Base-by-base conservation (phyloP, 1,140 invertebrate species). In the Drosophila dunni region DNA sequence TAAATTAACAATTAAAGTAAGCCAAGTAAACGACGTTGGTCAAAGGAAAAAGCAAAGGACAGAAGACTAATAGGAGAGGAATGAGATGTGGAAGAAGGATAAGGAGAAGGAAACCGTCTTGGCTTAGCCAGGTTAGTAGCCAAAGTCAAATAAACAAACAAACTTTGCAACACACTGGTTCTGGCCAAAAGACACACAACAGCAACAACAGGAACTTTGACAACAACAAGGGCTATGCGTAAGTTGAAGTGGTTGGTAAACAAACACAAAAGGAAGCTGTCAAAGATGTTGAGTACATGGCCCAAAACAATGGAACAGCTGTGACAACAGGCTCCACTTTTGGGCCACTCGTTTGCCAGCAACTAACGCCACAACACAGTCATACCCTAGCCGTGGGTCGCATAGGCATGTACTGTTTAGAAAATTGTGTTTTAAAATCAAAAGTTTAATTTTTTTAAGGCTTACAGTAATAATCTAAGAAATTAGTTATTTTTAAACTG, bases 1-100 rank as follows among this genome's bases (percentile, higher is more conserved):
- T 78, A 85, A 81, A 84, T 81, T 85, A 85, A 85, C 81, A 84
- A 84, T 81, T 84, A 85, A 81, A 84, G 71, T 78, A 79, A 75
- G 79, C 51, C 51, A 34, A 38, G 51, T 15, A 51, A 51, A 53
- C 24, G 50, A 36, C 33, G 29, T 34, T 13, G 29, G 50, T 34
- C 51, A 56, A 56, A 40, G 34, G 36, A 10, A 40, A 40, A 40
- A 40, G 15, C n/a, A 38, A 40, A 15, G 2, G 51, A 29, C 2
- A 15, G 33, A 17, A 38, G 15, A 53, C 50, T 3, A 1, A 33
- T 11, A 11, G 9, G 10, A 2, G 5, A 4, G 24, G 50, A 48
- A 36, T 10, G 29, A 17, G 36, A n/a, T 11, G 15, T 29, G 13
- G 17, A 24, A 8, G 45, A 20, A 13, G 34, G 42, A 40, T 5